phyloP scores from a whole-genome alignment of 2,797 vertebrate species.

The Poecilia picta region DNA sequence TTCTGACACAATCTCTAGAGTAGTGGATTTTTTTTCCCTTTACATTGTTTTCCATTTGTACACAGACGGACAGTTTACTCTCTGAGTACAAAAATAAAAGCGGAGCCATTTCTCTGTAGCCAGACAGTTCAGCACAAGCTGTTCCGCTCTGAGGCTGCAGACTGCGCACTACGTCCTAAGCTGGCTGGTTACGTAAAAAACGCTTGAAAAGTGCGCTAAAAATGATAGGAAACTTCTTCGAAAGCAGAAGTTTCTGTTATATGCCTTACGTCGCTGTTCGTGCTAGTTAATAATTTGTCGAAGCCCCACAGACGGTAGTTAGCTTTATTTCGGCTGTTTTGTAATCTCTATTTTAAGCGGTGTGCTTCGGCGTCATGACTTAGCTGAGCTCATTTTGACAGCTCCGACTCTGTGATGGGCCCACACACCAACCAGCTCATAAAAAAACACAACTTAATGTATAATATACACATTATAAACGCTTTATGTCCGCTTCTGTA shows the following conservation, averaged over 20 bases:
- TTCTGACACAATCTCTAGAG: neutral
- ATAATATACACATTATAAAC: fast-evolving
- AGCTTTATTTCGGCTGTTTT: constrained; percentile 15
- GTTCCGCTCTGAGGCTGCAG: neutral
- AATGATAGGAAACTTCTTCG: neutral
- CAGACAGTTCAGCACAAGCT: constrained; percentile 1
- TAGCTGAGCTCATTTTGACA: constrained; percentile 40
- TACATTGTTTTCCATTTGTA: neutral
- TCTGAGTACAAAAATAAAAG: neutral
- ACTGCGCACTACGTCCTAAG: neutral
- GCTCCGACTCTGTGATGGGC: constrained; percentile 34
- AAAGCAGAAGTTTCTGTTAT: neutral
- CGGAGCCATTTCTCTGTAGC: neutral
- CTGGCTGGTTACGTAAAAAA: neutral
- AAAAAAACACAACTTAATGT: neutral
- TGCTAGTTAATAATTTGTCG: fast-evolving
- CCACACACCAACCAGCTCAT: neutral
- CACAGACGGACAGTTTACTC: neutral
- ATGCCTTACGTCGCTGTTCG: too few relatives aligned
- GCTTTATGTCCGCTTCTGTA: neutral
- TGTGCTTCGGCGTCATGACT: constrained; percentile 14
- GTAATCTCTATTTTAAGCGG: constrained; percentile 40
- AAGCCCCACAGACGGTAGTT: fast-evolving
- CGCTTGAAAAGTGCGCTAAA: neutral
- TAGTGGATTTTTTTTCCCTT: neutral